phyloP scores from a whole-genome alignment of 37 sponge, comb jelly and placozoan species.

The Sycon ciliatum region DNA sequence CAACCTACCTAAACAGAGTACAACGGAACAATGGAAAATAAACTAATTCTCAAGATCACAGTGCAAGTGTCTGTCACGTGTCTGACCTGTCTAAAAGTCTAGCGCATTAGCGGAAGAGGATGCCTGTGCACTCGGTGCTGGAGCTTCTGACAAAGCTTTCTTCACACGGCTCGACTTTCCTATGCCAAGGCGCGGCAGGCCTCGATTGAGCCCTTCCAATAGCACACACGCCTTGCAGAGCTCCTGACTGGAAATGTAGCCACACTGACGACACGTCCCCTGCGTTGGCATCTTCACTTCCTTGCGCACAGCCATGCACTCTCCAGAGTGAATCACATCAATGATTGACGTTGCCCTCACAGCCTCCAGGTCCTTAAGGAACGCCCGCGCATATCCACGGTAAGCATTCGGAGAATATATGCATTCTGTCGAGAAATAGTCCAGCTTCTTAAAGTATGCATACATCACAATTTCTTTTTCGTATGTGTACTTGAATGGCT shows the following conservation, averaged over 20 bases:
- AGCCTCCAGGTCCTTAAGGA: slow-evolving; percentile 82
- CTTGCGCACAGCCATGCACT: slow-evolving; percentile 57
- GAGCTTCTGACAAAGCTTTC: too few relatives aligned
- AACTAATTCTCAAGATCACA: too few relatives aligned
- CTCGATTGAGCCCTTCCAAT: slow-evolving; percentile 83
- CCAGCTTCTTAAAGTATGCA: slow-evolving; percentile 91
- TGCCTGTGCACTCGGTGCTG: too few relatives aligned
- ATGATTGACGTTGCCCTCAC: slow-evolving; percentile 73
- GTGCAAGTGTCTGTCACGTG: too few relatives aligned
- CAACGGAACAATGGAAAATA: too few relatives aligned
- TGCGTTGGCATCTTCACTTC: slow-evolving; percentile 86
- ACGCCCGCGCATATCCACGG: slow-evolving; percentile 81
- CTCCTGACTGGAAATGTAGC: slow-evolving; percentile 88
- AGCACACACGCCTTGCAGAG: slow-evolving; percentile 95
- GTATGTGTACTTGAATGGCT: slow-evolving; percentile 97
- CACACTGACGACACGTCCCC: slow-evolving; percentile 41
- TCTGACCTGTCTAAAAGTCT: too few relatives aligned
- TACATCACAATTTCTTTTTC: slow-evolving; percentile 99
- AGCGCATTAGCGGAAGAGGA: too few relatives aligned
- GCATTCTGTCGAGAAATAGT: slow-evolving; percentile 99
- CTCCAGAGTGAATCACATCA: slow-evolving; percentile 90
- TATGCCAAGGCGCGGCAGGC: slow-evolving; percentile 42
- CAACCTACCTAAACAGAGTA: too few relatives aligned
- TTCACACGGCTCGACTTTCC: too few relatives aligned
- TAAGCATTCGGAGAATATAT: slow-evolving; percentile 97